A percentile compares a stretch with the other conserved stretches of the same genome.
phyloP scores from a whole-genome alignment of 1,140 invertebrate genomes.

The Eulimnadia texana region DNA sequence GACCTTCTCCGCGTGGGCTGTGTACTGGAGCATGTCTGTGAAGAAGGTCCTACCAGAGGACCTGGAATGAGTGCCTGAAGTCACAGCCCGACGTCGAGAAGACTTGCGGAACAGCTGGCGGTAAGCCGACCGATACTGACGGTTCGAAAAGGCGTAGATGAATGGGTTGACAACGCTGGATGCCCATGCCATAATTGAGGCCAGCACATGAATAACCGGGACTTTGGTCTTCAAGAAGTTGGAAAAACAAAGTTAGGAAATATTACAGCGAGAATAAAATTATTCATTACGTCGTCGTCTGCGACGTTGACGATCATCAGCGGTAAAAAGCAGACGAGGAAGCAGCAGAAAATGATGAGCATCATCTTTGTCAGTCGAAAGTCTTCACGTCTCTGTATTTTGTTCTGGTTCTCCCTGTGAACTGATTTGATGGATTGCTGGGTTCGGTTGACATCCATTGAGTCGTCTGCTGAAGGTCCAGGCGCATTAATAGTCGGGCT shows the following conservation, averaged over 20 bases:
- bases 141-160: constrained; percentile 71
- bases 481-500: not conserved
- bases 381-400: constrained; percentile 41
- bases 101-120: constrained; percentile 38
- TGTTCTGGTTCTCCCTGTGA: constrained; percentile 3
- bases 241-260: constrained; percentile 14
- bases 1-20: constrained; percentile 9
- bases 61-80: constrained; percentile 21
- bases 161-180: constrained; percentile 73
- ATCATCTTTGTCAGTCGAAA: constrained; percentile 69
- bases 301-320: constrained; percentile 72
- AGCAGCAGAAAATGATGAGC: constrained; percentile 69
- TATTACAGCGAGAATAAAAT: too few species aligned
- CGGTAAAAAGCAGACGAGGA: constrained; percentile 66
- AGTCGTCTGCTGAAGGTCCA: not conserved
- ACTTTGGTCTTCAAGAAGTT: too few species aligned
- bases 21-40: constrained; percentile 26
- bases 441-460: not conserved
- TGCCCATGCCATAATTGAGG: constrained; percentile 68
- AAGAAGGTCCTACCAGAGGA: constrained; percentile 26
- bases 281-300: constrained; percentile 49
- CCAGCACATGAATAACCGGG: constrained; percentile 58
- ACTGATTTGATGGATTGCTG: not conserved
- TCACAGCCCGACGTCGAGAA: constrained; percentile 1
- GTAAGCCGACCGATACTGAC: constrained; percentile 63